A percentile compares a stretch with the other conserved stretches of the same genome.
Evolutionary conservation across 2,888 invertebrate species (phyloP).

Genomic region (Pseudanteris insignis): DNA sequence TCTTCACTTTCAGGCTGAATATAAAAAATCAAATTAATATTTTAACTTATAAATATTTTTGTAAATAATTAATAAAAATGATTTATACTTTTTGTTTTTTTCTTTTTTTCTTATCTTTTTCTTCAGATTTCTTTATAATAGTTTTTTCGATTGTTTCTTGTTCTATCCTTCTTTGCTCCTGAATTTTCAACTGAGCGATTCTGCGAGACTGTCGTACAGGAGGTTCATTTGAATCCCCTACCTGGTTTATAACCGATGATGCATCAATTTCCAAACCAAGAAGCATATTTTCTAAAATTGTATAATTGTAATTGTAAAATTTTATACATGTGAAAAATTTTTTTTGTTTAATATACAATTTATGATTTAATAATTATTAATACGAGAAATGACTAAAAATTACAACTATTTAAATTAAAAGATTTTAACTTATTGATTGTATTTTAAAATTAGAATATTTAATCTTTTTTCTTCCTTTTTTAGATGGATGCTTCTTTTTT

Average conservation of each 20-base stretch:
- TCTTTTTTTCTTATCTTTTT: slow-evolving; percentile 59
- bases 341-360: too few species aligned
- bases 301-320: too few species aligned
- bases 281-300: slow-evolving; percentile 66
- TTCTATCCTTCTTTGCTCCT: slow-evolving; percentile 81
- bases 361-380: too few species aligned
- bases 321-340: too few species aligned
- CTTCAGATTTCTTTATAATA: slow-evolving; percentile 68
- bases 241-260: slow-evolving; percentile 37
- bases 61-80: slow-evolving; percentile 4
- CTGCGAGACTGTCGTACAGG: slow-evolving; percentile 82
- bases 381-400: too few species aligned
- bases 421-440: too few species aligned
- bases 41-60: slow-evolving; percentile 5
- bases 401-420: too few species aligned
- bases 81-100: slow-evolving; percentile 60
- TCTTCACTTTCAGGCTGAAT: slow-evolving; percentile 53
- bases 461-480: slow-evolving; percentile 11
- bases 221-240: slow-evolving; percentile 64
- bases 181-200: slow-evolving; percentile 87
- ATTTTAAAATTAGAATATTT: not conserved
- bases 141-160: slow-evolving; percentile 77
- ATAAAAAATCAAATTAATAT: too few species aligned
- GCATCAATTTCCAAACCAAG: slow-evolving; percentile 68
- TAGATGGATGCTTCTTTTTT: not conserved